These are phyloP conservation scores for Ptilodon capucinus DNA, from an alignment of 2,888 invertebrate genomes.

Conservation along the genomic window DNA sequence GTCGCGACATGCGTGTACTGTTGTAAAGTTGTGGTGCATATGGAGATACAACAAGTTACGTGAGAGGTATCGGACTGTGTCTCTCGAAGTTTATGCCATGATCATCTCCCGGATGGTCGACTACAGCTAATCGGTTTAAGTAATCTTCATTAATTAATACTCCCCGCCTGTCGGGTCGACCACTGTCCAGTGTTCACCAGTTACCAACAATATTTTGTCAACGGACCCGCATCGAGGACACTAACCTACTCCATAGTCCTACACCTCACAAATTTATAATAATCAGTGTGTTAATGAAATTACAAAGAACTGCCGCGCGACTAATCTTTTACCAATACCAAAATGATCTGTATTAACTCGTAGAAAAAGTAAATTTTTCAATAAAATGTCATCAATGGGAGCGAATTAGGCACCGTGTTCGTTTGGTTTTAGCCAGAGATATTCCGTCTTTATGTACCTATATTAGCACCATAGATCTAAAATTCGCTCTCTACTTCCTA, in stretches of 20 bases:
- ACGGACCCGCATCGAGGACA: constrained; percentile 42
- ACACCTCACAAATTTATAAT: constrained; percentile 42
- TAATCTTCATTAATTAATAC: constrained; percentile 73
- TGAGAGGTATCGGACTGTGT: constrained; percentile 26
- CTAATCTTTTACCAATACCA: no score
- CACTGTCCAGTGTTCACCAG: constrained; percentile 45
- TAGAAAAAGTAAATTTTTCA: no score
- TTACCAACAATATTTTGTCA: constrained; percentile 68
- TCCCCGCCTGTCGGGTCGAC: constrained; percentile 56
- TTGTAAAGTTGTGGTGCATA: no score
- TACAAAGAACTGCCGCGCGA: no score
- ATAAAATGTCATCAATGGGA: no score
- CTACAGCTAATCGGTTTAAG: constrained; percentile 66
- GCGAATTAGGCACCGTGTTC: no score
- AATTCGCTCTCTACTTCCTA: no score
- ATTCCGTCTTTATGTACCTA: no score
- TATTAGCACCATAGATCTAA: no score
- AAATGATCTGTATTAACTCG: no score
- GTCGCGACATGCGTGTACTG: no score
- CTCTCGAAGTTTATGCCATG: constrained; percentile 37
- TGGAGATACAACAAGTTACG: background rate
- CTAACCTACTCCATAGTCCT: constrained; percentile 16
- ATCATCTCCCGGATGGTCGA: constrained; percentile 51
- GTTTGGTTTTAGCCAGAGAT: no score
- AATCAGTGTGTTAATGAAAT: constrained; percentile 41